Evolutionary conservation across 2,113 vertebrate genomes (phyloP).

Genomic region (Clarias batrachus): DNA sequence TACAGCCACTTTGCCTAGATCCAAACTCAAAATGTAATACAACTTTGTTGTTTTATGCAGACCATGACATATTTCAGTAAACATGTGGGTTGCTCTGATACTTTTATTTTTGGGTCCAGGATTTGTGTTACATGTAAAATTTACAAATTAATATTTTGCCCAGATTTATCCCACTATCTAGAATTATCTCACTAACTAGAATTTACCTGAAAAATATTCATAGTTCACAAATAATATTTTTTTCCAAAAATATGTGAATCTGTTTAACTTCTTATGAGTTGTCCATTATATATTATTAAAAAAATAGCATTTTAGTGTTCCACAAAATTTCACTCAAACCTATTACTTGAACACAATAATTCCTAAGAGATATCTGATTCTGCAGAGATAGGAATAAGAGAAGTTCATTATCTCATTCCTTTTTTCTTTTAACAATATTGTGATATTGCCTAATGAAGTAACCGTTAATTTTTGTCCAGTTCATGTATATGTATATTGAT

Average conservation of each 20-base stretch:
- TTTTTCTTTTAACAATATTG: background rate
- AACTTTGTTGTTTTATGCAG: background rate
- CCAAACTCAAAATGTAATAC: background rate
- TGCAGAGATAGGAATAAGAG: background rate
- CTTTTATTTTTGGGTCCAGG: background rate
- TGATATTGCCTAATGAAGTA: background rate
- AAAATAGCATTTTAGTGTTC: background rate
- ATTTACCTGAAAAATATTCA: background rate
- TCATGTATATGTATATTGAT: background rate
- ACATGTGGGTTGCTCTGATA: background rate
- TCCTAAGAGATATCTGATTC: background rate
- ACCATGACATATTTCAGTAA: background rate
- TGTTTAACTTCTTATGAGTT: background rate
- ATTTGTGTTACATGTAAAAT: background rate
- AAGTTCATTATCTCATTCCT: background rate
- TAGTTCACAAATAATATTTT: background rate
- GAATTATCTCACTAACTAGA: background rate
- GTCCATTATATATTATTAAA: background rate
- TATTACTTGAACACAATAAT: background rate
- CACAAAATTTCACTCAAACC: background rate
- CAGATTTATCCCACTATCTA: background rate
- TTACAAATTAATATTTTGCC: background rate
- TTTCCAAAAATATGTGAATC: background rate
- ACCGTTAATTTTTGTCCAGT: background rate
- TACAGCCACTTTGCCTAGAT: background rate